Conservation (phyloP, 2,797 vertebrate species). For the Pseudopleuronectes americanus region DNA sequence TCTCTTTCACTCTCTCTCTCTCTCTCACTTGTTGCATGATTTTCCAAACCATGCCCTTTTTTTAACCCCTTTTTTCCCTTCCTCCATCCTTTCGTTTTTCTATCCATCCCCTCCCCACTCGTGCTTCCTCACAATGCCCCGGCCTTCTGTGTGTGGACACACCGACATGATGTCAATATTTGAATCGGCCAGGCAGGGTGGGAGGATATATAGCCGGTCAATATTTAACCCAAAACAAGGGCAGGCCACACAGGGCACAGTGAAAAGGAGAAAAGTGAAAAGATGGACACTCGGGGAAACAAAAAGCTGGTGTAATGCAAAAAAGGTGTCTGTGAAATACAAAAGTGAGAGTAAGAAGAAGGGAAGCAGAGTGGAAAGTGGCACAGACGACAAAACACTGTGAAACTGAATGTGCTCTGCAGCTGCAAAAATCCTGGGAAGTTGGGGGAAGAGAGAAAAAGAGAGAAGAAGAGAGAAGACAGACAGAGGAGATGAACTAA, state of each 20-base stretch:
- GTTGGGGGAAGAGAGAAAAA: conserved; percentile 22
- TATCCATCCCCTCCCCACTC: conserved; percentile 12
- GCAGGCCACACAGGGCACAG: conserved; percentile 37
- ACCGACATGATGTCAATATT: conserved; percentile 74
- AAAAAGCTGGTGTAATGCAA: neutral
- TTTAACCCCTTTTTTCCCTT: conserved; percentile 16
- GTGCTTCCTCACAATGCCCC: conserved; percentile 24
- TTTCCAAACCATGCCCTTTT: conserved; percentile 55
- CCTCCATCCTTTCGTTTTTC: conserved; percentile 7
- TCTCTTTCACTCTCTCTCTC: neutral
- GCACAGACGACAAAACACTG: conserved; percentile 10
- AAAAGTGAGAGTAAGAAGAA: conserved; percentile 13
- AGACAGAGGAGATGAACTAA: conserved; percentile 40
- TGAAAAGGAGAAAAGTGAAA: conserved; percentile 25
- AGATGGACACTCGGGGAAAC: neutral
- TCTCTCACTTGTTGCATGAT: conserved; percentile 28
- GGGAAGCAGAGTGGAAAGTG: conserved; percentile 15
- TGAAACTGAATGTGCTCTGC: conserved; percentile 13
- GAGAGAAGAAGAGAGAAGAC: neutral
- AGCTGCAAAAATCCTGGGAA: conserved; percentile 6
- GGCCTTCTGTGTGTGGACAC: conserved; percentile 36
- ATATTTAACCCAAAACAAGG: conserved; percentile 70
- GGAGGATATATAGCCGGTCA: conserved; percentile 76
- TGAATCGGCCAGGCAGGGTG: conserved; percentile 65
- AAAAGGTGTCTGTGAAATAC: conserved; percentile 1